A percentile compares a stretch with the other conserved stretches of the same genome.
phyloP scores from a whole-genome alignment of 2,113 vertebrate species.

The Lates calcarifer region DNA sequence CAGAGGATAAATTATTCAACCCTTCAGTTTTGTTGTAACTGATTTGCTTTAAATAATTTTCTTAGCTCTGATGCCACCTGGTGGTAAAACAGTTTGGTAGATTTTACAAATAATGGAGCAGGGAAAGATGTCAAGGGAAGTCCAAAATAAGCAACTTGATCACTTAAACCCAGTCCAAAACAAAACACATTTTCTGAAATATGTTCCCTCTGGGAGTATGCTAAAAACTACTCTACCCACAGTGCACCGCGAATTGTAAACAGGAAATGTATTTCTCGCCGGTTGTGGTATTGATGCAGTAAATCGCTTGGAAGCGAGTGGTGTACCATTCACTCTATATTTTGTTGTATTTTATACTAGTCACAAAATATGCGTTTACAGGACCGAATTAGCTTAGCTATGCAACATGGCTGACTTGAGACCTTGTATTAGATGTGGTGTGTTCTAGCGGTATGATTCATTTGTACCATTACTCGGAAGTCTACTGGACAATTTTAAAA shows the following conservation, averaged over 20 bases:
- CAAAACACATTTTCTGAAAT: fast-evolving
- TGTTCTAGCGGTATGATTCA: not conserved
- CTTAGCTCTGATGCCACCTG: constrained; percentile 62
- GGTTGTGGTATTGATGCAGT: not conserved
- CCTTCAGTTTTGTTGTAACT: not conserved
- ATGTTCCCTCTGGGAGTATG: fast-evolving
- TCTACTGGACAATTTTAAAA: not conserved
- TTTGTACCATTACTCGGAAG: not conserved
- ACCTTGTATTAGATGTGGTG: not conserved
- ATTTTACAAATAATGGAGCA: not conserved
- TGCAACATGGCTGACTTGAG: not conserved
- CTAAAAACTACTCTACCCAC: constrained; percentile 71
- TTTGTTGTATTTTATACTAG: not conserved
- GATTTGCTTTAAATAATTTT: not conserved
- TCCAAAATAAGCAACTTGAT: not conserved
- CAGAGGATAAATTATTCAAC: constrained; percentile 40
- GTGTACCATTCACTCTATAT: not conserved
- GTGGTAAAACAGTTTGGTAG: constrained; percentile 22
- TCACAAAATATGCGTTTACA: not conserved
- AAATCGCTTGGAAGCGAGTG: not conserved
- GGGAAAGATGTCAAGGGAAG: not conserved
- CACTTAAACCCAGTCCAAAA: not conserved
- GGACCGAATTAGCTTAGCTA: not conserved
- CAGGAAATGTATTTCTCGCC: constrained; percentile 65
- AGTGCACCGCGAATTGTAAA: constrained; percentile 59